phyloP scores from a whole-genome alignment of 2,888 invertebrate genomes.

The Eristalis arbustorum region DNA sequence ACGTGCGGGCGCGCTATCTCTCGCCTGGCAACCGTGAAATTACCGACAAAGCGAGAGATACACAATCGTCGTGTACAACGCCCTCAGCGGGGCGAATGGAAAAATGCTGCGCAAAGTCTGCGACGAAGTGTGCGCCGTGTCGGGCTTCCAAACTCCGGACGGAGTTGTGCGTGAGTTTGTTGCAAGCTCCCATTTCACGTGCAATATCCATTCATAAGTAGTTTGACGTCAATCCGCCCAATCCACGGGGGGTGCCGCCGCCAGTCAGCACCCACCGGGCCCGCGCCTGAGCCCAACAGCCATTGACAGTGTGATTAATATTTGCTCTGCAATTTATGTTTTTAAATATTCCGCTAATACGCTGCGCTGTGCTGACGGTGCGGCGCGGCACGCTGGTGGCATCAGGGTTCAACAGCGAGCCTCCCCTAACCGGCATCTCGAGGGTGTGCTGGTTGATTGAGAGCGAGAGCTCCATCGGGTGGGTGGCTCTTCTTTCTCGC shows the following conservation, averaged over 20 bases:
- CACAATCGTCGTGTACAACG: conserved; percentile 34
- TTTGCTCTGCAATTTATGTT: conserved; percentile 48
- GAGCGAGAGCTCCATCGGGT: neutral
- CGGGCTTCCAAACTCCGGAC: neutral
- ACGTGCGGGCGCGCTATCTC: conserved; percentile 22
- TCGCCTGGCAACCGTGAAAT: conserved; percentile 37
- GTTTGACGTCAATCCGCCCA: neutral
- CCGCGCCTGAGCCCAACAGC: conserved; percentile 18
- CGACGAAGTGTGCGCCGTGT: neutral
- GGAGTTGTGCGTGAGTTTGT: conserved; percentile 16
- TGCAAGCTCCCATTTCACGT: neutral
- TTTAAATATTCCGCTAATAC: conserved; percentile 45
- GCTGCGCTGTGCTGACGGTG: conserved; percentile 18
- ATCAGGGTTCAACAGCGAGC: neutral
- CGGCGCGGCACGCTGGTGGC: too few species aligned
- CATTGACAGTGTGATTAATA: conserved; percentile 53
- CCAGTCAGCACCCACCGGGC: neutral
- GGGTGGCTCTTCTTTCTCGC: neutral
- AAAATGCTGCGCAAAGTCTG: neutral
- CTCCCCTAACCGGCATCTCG: neutral
- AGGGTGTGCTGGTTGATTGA: neutral
- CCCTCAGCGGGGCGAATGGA: conserved; percentile 20
- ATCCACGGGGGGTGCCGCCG: neutral
- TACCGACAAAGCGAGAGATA: conserved; percentile 21
- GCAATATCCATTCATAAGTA: neutral